These are phyloP conservation scores for Xenops minutus DNA, from an alignment of 2,797 vertebrate species.

Conservation along the genomic window DNA sequence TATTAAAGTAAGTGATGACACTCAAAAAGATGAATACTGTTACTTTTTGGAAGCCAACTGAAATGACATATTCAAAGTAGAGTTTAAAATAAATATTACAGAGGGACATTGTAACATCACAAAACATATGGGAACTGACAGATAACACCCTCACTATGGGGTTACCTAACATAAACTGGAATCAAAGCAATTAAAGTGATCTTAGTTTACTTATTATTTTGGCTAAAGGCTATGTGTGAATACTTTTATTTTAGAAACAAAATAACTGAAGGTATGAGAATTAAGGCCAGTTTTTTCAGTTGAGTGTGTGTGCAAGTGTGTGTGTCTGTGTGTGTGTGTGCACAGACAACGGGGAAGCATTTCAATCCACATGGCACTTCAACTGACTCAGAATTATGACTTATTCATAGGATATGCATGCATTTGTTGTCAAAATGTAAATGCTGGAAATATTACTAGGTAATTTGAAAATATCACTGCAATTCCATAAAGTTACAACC, in stretches of 20 bases:
- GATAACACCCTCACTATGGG: neutral
- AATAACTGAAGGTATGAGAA: neutral
- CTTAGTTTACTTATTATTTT: neutral
- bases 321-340: neutral
- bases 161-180: neutral
- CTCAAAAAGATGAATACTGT: neutral
- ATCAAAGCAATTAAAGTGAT: neutral
- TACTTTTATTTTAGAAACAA: neutral
- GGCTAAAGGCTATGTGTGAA: neutral
- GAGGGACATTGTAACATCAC: neutral
- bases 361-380: neutral
- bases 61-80: neutral
- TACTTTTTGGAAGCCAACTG: constrained; percentile 25
- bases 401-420: neutral
- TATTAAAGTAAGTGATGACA: constrained; percentile 35
- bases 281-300: neutral
- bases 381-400: neutral
- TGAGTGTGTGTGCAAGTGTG: neutral
- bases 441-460: neutral
- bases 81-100: constrained; percentile 15
- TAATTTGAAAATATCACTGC: neutral
- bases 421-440: neutral
- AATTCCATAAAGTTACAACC: neutral
- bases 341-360: neutral
- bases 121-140: constrained; percentile 36